phyloP scores from a whole-genome alignment of 2,797 vertebrate genomes.

The Morus bassanus region DNA sequence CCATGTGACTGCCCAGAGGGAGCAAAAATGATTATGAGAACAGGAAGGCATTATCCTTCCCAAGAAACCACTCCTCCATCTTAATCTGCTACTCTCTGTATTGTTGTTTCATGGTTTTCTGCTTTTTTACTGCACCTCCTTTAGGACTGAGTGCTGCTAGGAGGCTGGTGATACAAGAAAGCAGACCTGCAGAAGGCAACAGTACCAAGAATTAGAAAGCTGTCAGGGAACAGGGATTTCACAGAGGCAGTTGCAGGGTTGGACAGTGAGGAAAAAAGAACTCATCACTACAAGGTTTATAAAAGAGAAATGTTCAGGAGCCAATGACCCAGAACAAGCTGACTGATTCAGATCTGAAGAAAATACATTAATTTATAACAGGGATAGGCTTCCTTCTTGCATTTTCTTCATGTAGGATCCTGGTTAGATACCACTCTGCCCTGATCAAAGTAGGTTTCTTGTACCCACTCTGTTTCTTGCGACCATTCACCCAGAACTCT shows the following conservation, averaged over 20 bases:
- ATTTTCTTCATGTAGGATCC: neutral
- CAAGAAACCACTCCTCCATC: neutral
- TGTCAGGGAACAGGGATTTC: neutral
- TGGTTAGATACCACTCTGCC: neutral
- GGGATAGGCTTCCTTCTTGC: neutral
- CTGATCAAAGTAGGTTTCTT: neutral
- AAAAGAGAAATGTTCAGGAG: neutral
- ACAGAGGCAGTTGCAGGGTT: neutral
- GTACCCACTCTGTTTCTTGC: neutral
- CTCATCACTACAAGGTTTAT: neutral
- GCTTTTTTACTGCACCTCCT: neutral
- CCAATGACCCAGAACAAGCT: neutral
- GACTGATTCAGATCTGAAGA: neutral
- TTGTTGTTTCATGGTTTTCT: neutral
- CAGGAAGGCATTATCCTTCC: neutral
- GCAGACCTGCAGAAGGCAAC: neutral
- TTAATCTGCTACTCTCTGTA: neutral
- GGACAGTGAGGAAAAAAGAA: neutral
- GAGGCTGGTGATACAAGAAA: neutral
- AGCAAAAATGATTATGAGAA: neutral
- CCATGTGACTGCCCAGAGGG: neutral
- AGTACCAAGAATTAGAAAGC: neutral
- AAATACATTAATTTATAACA: neutral
- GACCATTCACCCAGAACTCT: neutral
- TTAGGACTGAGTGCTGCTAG: neutral